These are phyloP conservation scores for Nannoperca obscura DNA, from an alignment of 2,797 vertebrate species.

Conservation along the genomic window DNA sequence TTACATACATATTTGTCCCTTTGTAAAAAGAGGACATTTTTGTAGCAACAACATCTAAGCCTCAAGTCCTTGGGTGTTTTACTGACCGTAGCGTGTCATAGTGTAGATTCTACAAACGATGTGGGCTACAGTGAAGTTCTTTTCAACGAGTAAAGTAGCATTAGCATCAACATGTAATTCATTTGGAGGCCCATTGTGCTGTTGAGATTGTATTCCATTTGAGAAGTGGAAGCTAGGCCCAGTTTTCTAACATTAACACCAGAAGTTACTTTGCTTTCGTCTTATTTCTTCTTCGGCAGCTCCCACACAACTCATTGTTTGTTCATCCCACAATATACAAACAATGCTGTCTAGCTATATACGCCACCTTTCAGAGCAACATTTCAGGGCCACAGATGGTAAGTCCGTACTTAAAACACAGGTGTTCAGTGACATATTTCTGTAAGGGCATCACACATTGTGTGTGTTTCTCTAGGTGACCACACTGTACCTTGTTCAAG, in stretches of 20 bases:
- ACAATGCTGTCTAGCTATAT: background rate
- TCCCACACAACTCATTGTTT: background rate
- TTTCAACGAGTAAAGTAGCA: background rate
- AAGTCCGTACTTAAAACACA: background rate
- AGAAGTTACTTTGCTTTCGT: background rate
- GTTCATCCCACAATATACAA: background rate
- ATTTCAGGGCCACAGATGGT: background rate
- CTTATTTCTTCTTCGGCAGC: background rate
- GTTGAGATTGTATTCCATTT: background rate
- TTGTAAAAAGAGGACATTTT: background rate
- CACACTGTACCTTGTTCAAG: conserved; percentile 90
- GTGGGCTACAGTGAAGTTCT: background rate
- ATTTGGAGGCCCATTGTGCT: background rate
- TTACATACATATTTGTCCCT: background rate
- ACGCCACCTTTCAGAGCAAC: background rate
- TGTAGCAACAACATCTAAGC: background rate
- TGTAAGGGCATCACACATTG: background rate
- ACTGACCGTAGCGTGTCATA: background rate
- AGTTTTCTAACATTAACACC: no score
- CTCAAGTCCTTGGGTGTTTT: background rate
- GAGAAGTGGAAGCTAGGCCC: background rate
- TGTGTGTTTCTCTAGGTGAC: conserved; percentile 83
- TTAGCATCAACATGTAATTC: no score
- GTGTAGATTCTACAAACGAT: background rate
- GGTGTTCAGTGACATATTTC: background rate